Conservation (phyloP, 2,797 vertebrate species). For the Falco naumanni region DNA sequence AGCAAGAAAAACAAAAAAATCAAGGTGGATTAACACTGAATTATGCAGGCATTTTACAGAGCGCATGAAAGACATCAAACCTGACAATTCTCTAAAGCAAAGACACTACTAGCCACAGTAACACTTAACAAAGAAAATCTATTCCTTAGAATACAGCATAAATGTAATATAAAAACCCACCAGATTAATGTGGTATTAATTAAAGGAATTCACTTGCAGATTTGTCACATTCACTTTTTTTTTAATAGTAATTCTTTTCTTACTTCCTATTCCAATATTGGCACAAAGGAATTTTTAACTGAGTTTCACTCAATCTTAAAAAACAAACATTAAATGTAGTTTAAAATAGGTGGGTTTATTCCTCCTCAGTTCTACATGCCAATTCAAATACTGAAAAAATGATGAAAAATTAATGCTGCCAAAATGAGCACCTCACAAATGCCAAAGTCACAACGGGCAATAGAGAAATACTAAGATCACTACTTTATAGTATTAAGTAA, state of each 20-base stretch:
- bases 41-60: neutral
- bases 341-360: slow-evolving; percentile 39
- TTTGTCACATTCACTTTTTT: neutral
- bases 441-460: neutral
- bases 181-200: neutral
- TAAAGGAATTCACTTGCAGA: neutral
- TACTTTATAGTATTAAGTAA: rapidly evolving
- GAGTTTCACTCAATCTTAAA: slow-evolving; percentile 36
- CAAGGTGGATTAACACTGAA: neutral
- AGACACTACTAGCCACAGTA: neutral
- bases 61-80: neutral
- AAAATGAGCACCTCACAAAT: neutral
- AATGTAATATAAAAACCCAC: neutral
- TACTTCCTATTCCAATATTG: neutral
- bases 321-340: neutral
- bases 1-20: neutral
- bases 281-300: slow-evolving; percentile 31
- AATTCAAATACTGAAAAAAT: slow-evolving; percentile 14
- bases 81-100: neutral
- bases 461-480: neutral
- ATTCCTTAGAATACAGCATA: neutral
- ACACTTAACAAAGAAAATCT: neutral
- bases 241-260: neutral
- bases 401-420: neutral
- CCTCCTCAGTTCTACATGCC: neutral